Base-by-base conservation (phyloP, 92 coral and sea anemone genomes). In the Plumapathes pennacea region DNA sequence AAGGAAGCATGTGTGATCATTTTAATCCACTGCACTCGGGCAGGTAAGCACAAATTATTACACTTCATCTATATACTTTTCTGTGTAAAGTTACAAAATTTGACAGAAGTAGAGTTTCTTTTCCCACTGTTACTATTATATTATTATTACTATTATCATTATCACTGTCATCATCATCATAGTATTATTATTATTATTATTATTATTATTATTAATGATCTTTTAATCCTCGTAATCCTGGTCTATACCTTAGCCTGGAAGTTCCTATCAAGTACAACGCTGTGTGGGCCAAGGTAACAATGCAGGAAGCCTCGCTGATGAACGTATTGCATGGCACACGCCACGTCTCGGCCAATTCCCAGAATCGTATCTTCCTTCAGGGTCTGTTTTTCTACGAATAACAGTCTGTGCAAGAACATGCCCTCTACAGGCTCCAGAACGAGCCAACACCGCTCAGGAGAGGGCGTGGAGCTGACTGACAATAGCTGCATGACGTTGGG, bases 231-330 rank as follows among this genome's bases (percentile, higher is more conserved):
- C n/a, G n/a, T n/a, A n/a, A n/a, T n/a, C n/a, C n/a, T n/a, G n/a
- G n/a, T n/a, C n/a, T 57, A 10, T 61, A 91, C 97, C 88, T 91
- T 91, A 0, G 97, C 96, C 24, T 82, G 80, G 47, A 47, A 86
- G 46, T 53, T 55, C 46, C 84, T 87, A 11, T 77, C 80, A 18
- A 91, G 47, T 18, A 77, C 85, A 39, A 91, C 92, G 41, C 92
- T 91, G 37, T 84, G 81, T 15, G 97, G 58, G 13, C 89, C 89
- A 53, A 91, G 81, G 42, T 82, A 71, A 47, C 97, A 91, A 25
- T 91, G 97, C 10, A 91, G 59, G 32, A 57, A 77, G 21, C 96
- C 97, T 52, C 85, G 82, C 53, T 83, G 84, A 26, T 91, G 97
- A 61, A 86, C 60, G 42, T 78, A 91, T 38, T 80, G 84, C 85